Evolutionary conservation across 2,888 invertebrate genomes (phyloP).

Genomic region (Meiosimyza decipiens): DNA sequence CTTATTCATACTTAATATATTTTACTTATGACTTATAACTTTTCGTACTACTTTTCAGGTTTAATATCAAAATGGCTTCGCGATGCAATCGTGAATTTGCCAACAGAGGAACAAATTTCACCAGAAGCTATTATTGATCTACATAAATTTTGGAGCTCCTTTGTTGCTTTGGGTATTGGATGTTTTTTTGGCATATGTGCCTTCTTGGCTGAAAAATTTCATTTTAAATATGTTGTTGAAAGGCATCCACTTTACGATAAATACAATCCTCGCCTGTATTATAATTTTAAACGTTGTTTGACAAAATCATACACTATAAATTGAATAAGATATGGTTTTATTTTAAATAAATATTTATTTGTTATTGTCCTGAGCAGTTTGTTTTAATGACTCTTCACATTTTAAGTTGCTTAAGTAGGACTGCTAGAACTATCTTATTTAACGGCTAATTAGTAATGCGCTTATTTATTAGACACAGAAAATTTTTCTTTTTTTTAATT

Average conservation of each 20-base stretch:
- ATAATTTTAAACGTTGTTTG: slow-evolving; percentile 52
- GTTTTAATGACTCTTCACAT: not conserved
- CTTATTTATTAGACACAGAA: slow-evolving; percentile 5
- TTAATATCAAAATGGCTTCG: slow-evolving; percentile 82
- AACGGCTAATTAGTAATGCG: not conserved
- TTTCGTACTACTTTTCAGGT: slow-evolving; percentile 68
- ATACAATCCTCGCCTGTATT: slow-evolving; percentile 66
- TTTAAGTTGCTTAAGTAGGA: not conserved
- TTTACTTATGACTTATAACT: too few species aligned
- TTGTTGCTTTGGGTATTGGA: slow-evolving; percentile 78
- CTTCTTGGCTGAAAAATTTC: slow-evolving; percentile 73
- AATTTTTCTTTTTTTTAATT: not conserved
- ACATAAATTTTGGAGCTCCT: slow-evolving; percentile 81
- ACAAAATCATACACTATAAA: not conserved
- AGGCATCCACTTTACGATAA: slow-evolving; percentile 79
- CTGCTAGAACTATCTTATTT: not conserved
- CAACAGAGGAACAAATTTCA: slow-evolving; percentile 72
- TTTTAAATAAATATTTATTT: slow-evolving; percentile 21
- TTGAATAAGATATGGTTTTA: too few species aligned
- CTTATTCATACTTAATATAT: too few species aligned
- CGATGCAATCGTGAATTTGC: slow-evolving; percentile 74
- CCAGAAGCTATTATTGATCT: slow-evolving; percentile 83
- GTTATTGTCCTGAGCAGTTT: slow-evolving; percentile 9
- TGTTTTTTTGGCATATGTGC: slow-evolving; percentile 72
- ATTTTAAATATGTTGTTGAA: slow-evolving; percentile 76